These are phyloP conservation scores for Euplexia lucipara DNA, from an alignment of 2,888 invertebrate species.

Conservation along the genomic window DNA sequence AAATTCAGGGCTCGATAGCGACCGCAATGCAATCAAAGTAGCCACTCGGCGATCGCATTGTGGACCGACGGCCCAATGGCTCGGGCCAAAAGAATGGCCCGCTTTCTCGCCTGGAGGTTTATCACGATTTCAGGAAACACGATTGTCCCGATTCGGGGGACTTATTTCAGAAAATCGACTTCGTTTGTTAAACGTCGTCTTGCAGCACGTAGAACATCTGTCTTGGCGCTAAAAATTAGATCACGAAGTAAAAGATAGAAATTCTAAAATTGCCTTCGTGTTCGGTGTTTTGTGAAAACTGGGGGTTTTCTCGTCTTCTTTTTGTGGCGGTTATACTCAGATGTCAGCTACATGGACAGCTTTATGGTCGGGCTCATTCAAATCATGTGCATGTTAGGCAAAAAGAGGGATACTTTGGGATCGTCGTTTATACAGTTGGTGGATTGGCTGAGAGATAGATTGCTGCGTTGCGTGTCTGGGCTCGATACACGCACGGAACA, in stretches of 20 bases:
- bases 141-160: constrained; percentile 43
- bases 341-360: too few species aligned
- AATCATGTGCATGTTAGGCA: too few species aligned
- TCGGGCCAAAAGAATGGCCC: constrained; percentile 47
- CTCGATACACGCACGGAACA: too few species aligned
- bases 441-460: too few species aligned
- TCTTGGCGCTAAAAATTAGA: constrained; percentile 40
- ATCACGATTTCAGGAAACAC: constrained; percentile 63
- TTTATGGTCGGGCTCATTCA: too few species aligned
- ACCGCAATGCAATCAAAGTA: constrained; percentile 65
- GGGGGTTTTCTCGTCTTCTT: not conserved
- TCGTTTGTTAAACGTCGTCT: constrained; percentile 42
- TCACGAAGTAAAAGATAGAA: constrained; percentile 35
- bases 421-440: too few species aligned
- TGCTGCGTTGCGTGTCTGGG: too few species aligned
- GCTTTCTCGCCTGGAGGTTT: constrained; percentile 53
- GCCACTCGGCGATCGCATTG: constrained; percentile 54
- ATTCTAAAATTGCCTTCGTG: constrained; percentile 17
- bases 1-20: constrained; percentile 48
- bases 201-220: constrained; percentile 41
- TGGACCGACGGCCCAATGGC: constrained; percentile 47
- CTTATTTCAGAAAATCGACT: constrained; percentile 57
- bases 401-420: too few species aligned
- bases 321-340: too few species aligned
- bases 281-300: constrained; percentile 16